Evolutionary conservation across 2,113 vertebrate species (phyloP).

Genomic region (Pygoscelis antarcticus): DNA sequence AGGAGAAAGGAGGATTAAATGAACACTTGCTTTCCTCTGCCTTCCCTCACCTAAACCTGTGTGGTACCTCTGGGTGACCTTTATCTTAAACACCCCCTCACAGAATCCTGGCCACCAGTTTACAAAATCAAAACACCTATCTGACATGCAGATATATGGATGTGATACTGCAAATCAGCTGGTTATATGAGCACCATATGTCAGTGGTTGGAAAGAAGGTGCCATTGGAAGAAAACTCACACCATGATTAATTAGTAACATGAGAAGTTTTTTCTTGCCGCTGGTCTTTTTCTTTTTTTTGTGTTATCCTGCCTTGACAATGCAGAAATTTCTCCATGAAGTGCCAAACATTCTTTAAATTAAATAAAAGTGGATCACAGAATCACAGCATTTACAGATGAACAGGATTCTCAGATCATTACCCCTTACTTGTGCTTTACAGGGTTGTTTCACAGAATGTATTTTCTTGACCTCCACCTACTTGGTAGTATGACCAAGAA

Average conservation of each 20-base stretch:
- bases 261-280: background rate
- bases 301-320: background rate
- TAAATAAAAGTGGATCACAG: background rate
- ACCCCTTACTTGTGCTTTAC: background rate
- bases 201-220: background rate
- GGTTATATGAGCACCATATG: constrained; percentile 4
- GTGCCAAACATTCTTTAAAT: background rate
- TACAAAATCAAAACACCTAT: background rate
- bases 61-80: background rate
- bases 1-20: background rate
- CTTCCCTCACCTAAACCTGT: background rate
- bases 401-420: background rate
- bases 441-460: background rate
- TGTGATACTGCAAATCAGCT: background rate
- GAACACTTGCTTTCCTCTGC: background rate
- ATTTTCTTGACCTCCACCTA: background rate
- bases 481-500: background rate
- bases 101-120: background rate
- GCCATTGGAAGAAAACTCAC: background rate
- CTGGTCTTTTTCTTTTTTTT: background rate
- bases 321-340: background rate
- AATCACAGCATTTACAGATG: background rate
- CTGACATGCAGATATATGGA: background rate
- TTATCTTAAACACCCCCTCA: background rate
- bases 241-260: background rate